These are phyloP conservation scores for Oikopleura dioica DNA, from an alignment of 23 tunicate genomes.

Conservation along the genomic window DNA sequence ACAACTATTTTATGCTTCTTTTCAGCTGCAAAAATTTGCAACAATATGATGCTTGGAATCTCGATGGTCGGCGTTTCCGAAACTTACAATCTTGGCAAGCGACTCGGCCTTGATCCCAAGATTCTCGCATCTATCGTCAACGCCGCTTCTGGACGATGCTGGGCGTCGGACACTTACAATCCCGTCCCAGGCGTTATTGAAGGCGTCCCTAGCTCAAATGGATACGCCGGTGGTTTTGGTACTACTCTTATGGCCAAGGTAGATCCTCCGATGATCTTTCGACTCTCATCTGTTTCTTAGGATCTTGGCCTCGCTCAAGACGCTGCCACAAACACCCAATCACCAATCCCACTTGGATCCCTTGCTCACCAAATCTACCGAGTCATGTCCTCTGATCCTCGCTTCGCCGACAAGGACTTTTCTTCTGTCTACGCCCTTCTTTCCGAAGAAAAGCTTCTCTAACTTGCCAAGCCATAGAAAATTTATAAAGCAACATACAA, in stretches of 20 bases:
- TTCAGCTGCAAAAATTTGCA: constrained; percentile 86
- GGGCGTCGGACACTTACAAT: constrained; percentile 93
- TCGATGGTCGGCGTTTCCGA: constrained; percentile 89
- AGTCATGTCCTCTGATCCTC: constrained; percentile 26
- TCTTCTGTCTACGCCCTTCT: constrained; percentile 41
- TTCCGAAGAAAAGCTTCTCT: constrained; percentile 11
- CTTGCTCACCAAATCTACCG: constrained; percentile 55
- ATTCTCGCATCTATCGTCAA: constrained; percentile 47
- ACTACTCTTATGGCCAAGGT: constrained; percentile 75
- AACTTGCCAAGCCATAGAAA: too few species aligned
- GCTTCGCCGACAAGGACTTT: constrained; percentile 44
- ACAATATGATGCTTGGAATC: constrained; percentile 68
- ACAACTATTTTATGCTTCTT: background rate
- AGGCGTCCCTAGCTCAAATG: constrained; percentile 33
- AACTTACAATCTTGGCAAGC: constrained; percentile 58
- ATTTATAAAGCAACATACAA: too few species aligned
- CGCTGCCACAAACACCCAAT: constrained; percentile 41
- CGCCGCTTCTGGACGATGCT: constrained; percentile 79
- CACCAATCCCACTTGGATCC: constrained; percentile 38
- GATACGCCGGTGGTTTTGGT: constrained; percentile 55
- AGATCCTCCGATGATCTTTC: background rate
- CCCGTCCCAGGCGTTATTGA: constrained; percentile 86
- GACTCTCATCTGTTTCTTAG: constrained; percentile 14
- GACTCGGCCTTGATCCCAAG: constrained; percentile 72
- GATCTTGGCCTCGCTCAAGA: constrained; percentile 71